Conservation (phyloP, 2,113 vertebrate species). For the Pygoscelis antarcticus region DNA sequence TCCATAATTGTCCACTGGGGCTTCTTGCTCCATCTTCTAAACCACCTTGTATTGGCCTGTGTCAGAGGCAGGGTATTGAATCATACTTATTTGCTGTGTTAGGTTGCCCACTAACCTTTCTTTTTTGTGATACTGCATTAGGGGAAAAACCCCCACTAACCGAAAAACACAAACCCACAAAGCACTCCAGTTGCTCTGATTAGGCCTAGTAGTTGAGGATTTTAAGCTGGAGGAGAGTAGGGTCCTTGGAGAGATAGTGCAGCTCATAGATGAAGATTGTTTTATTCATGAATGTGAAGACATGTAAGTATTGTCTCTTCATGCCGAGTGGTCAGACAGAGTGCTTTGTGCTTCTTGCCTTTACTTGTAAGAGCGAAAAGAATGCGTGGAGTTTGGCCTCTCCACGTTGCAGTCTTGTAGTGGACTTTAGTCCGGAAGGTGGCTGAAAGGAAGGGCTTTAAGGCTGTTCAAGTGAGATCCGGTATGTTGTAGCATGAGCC, state of each 20-base stretch:
- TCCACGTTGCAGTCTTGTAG: conserved; percentile 2
- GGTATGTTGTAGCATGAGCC: background rate
- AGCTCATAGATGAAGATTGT: background rate
- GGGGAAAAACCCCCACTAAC: background rate
- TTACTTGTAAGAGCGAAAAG: background rate
- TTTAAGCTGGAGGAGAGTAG: background rate
- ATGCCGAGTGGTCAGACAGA: background rate
- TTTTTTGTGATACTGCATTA: background rate
- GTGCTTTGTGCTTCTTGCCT: background rate
- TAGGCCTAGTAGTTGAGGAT: background rate
- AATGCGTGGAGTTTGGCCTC: conserved; percentile 49
- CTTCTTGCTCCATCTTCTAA: conserved; percentile 1
- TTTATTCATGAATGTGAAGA: background rate
- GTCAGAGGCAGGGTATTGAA: background rate
- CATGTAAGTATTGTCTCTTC: background rate
- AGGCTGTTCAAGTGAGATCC: background rate
- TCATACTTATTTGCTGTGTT: background rate
- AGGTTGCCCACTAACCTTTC: background rate
- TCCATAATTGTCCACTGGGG: background rate
- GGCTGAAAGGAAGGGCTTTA: background rate
- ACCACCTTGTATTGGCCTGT: background rate
- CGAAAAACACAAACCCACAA: background rate
- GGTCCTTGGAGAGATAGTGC: background rate
- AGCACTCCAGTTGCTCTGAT: background rate
- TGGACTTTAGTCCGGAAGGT: conserved; percentile 60